Evolutionary conservation across 2,113 vertebrate genomes (phyloP).

Genomic region (Phrynosoma platyrhinos): DNA sequence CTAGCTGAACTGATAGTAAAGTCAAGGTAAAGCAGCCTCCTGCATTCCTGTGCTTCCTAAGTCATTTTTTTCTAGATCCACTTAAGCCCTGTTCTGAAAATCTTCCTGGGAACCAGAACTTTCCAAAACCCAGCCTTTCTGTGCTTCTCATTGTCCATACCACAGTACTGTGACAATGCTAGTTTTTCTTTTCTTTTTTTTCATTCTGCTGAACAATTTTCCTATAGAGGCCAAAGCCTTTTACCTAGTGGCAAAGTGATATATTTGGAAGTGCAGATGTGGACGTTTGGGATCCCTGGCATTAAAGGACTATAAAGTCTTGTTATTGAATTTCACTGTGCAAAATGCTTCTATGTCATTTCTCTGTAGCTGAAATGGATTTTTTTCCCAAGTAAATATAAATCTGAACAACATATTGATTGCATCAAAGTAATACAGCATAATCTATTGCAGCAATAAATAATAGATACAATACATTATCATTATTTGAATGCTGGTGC

Average conservation of each 20-base stretch:
- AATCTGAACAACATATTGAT: neutral
- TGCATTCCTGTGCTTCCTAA: neutral
- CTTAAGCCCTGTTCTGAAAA: neutral
- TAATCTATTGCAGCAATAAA: neutral
- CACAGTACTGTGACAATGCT: neutral
- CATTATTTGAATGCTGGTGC: neutral
- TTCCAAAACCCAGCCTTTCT: neutral
- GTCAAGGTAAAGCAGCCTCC: neutral
- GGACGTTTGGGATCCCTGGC: neutral
- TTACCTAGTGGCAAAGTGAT: neutral
- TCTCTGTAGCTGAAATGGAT: neutral
- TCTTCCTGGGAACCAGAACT: neutral
- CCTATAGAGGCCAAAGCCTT: neutral
- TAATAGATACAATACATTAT: neutral
- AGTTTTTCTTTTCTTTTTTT: neutral
- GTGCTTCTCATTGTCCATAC: neutral
- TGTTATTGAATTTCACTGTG: neutral
- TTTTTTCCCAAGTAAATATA: neutral
- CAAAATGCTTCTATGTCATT: slow-evolving; percentile 1
- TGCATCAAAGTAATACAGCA: neutral
- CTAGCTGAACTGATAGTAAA: neutral
- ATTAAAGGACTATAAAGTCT: neutral
- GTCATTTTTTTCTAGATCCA: neutral
- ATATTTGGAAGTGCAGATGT: neutral
- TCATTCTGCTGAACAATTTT: neutral